Conservation (phyloP, 2,797 vertebrate genomes). For the Chelidonichthys spinosus region DNA sequence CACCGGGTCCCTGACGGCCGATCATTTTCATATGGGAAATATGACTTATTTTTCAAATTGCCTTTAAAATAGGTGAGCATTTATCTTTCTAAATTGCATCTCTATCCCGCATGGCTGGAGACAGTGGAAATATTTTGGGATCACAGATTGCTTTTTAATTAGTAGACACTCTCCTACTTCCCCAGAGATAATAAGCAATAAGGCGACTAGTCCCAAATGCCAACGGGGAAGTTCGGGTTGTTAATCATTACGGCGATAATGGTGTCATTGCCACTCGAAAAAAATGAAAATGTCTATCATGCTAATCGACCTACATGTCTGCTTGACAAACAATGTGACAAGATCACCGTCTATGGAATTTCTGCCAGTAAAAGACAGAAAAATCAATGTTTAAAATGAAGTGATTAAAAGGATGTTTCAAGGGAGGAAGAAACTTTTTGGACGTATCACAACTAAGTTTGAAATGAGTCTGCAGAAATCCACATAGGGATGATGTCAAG, state of each 20-base stretch:
- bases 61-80: conserved; percentile 41
- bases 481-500: no score
- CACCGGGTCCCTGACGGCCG: conserved; percentile 11
- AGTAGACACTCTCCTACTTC: conserved; percentile 63
- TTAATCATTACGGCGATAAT: conserved; percentile 66
- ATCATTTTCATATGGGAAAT: conserved; percentile 19
- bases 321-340: conserved; percentile 24
- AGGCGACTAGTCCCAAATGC: conserved; percentile 51
- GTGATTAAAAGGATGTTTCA: no score
- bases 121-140: conserved; percentile 71
- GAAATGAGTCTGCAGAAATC: no score
- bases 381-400: no score
- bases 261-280: conserved; percentile 44
- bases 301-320: conserved; percentile 41
- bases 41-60: conserved; percentile 31
- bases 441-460: no score
- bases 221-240: conserved; percentile 63
- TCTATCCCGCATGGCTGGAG: conserved; percentile 46
- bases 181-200: conserved; percentile 72
- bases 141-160: conserved; percentile 81
- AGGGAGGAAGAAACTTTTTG: no score
- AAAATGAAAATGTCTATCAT: conserved; percentile 33
- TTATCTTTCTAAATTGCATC: conserved; percentile 53
- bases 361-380: neutral
- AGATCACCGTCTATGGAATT: neutral